Base-by-base conservation (phyloP, 2,113 vertebrate species). In the Danionella cerebrum region DNA sequence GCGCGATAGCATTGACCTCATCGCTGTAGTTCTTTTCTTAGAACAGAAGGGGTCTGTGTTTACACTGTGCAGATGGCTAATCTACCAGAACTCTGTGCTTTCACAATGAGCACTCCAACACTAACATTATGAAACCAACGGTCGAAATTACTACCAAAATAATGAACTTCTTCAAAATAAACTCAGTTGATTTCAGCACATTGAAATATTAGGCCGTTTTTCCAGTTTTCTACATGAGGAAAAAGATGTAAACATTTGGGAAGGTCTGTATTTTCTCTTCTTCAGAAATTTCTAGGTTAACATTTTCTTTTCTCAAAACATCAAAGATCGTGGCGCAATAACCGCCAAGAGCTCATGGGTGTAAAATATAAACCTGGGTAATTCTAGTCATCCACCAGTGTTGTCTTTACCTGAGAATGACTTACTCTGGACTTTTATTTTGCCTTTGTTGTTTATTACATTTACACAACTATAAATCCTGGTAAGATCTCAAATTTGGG, bases 81-180 rank as follows among this genome's bases (percentile, higher is more conserved):
- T 85, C 80, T 83, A 85, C 81, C 39, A 50, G 57, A 33, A 67
- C 79, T 78, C 83, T 54, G 52, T 67, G 57, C 81, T 88, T 86
- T 86, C 81, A 87, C 82, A 82, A 55, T 75, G 75, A 66, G 73
- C 31, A 18, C 59, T 89, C 87, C 87, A 89, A 90, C 68, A 89
- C 87, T 84, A 90, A 90, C 84, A 90, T 89, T 88, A 84, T 87
- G 84, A 87, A 89, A 85, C 73, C 80, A 84, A 83, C 70, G 11
- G 87, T 84, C 79, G 78, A 86, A 88, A 89, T 90, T 89, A 88
- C 89, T 88, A 83, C 82, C 78, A 87, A 89, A 89, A 90, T 86
- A 90, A 71, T 82, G 77, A 67, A 65, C 73, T 63, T 75, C 84
- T 86, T 89, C 87, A 86, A 89, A 88, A 89, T 89, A 89, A 90